Base-by-base conservation (phyloP, 2,888 invertebrate species). In the Stenurella melanura region DNA sequence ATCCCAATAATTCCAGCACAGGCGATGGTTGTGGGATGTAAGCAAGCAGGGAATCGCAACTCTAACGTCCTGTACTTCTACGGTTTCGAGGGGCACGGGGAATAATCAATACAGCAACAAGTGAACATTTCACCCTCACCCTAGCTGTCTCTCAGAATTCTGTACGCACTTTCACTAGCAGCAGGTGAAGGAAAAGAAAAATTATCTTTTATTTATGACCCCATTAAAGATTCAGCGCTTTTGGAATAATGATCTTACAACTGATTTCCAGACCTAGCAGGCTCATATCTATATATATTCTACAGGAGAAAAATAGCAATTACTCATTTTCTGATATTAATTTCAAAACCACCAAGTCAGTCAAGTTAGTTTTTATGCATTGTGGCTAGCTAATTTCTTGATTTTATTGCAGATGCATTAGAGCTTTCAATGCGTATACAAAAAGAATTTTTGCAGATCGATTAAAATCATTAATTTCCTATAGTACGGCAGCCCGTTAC, bases 21-120 rank as follows among this genome's bases (percentile, higher is more conserved):
- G 26, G 69, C 69, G 21, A n/a, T 57, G 26, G 15, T 9, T 12
- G 56, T 12, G 17, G 30, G 58, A 21, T 42, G 30, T 67, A 17
- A 64, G 34, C 19, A 18, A 6, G 38, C 38, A 15, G 56, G 38
- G 56, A 26, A 26, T 67, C 18, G 67, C 34, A 21, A 56, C n/a
- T 34, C 67, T 50, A 56, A 56, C 56, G 42, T 70, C 57, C 38
- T 19, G 18, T 18, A 64, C 18, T 70, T 54, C 21, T 58, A 18
- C 58, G 54, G 56, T 38, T 21, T 75, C 42, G 50, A 30, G 66
- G 19, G 57, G 42, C 15, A 26, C 17, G 34, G 30, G 50, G 74
- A 30, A 60, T 73, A 75, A 80, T 82, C 82, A 76, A 82, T 82
- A 79, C 80, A 81, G 82, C 82, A 82, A 82, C 81, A 82, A 81